Base-by-base conservation (phyloP, 2,797 vertebrate species). In the Tympanoctomys barrerae region DNA sequence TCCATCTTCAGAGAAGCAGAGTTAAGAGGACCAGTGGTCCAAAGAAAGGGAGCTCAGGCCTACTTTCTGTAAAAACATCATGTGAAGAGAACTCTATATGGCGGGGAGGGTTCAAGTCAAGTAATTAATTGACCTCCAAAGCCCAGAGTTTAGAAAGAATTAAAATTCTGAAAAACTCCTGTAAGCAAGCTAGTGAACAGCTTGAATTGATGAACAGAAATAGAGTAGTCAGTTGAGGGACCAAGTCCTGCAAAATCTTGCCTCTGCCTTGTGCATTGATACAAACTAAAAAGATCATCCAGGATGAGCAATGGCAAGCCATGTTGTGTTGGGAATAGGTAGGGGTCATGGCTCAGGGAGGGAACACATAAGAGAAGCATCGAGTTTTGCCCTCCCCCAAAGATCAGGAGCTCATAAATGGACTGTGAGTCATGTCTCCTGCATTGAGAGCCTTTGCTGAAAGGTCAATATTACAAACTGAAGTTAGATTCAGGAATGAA, bases 401-500 rank as follows among this genome's bases (percentile, higher is more conserved):
- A 89, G 87, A 94, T 42, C 24, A 46, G 9, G 71, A 75, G 62
- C 73, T 88, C 90, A 49, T 26, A 42, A 82, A 84, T 87, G 46
- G 49, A 73, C 24, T 39, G 4, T 26, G 78, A 68, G 64, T 96
- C 79, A 49, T 66, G 49, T 71, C 22, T 79, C 81, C 82, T 46
- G 28, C 59, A 64, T 79, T 70, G 8, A 59, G 7, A 61, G 68
- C 24, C 68, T 85, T 52, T 75, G 79, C 90, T 75, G 88, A n/a
- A 49, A 61, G 79, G 52, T 18, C 83, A 21, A 22, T 88, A 28
- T 42, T 90, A 81, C 52, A 93, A 87, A 57, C 6, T 82, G n/a
- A 93, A 49, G 85, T 28, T 93, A 82, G 82, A 87, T 96, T 95
- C 59, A 49, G 59, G 82, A 82, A 91, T 33, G 84, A 73, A 89